These are phyloP conservation scores for Eurytoma californica DNA, from an alignment of 2,888 invertebrate genomes.

Conservation along the genomic window DNA sequence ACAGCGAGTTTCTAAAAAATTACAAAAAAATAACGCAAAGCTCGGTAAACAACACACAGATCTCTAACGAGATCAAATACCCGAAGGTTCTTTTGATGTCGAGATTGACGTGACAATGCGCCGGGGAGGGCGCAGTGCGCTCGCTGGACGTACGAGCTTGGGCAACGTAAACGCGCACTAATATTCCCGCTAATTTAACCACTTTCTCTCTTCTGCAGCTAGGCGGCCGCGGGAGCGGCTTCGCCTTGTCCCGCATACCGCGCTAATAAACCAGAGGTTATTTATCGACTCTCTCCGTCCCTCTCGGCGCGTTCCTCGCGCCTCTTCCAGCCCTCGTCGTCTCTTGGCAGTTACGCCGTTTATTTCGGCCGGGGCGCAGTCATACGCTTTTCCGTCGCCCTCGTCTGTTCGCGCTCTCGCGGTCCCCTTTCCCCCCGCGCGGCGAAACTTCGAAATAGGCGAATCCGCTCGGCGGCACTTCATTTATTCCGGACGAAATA, in stretches of 20 bases:
- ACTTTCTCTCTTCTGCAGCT: conserved; percentile 60
- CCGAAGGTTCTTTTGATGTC: conserved; percentile 17
- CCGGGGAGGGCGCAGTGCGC: not conserved
- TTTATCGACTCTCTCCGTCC: conserved; percentile 68
- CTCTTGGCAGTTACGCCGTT: conserved; percentile 68
- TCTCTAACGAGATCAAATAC: conserved; percentile 18
- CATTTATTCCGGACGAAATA: conserved; percentile 65
- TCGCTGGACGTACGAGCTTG: conserved; percentile 22
- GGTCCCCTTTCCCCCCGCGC: conserved; percentile 21
- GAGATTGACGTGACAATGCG: conserved; percentile 36
- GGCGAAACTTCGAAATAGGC: conserved; percentile 57
- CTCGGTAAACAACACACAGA: too few relatives aligned
- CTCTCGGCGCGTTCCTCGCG: conserved; percentile 54
- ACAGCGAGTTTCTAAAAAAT: too few relatives aligned
- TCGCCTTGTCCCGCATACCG: conserved; percentile 61
- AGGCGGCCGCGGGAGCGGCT: conserved; percentile 34
- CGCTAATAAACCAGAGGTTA: conserved; percentile 74
- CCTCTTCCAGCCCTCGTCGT: conserved; percentile 56
- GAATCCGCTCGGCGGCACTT: conserved; percentile 53
- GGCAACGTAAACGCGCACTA: conserved; percentile 68
- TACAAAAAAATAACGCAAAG: too few relatives aligned
- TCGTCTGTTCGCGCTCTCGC: conserved; percentile 32
- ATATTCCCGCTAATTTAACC: conserved; percentile 74
- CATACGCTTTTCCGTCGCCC: conserved; percentile 43
- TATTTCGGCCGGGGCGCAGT: conserved; percentile 65